phyloP scores from a whole-genome alignment of 2,888 invertebrate species.

The Agrochola lota region DNA sequence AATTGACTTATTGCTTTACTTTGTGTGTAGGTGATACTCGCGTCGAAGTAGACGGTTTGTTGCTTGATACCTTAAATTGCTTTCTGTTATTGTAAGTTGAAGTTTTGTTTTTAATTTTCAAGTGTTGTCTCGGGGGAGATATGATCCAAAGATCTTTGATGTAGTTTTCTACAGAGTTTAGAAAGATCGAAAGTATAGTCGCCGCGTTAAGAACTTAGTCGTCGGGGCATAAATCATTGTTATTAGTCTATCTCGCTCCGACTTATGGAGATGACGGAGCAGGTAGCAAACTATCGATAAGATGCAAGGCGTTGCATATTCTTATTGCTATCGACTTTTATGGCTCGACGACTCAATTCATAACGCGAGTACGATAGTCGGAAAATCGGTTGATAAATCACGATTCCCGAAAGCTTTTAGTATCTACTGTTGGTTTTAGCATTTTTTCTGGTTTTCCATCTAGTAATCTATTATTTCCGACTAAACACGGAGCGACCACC shows the following conservation, averaged over 20 bases:
- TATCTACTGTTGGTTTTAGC: not conserved
- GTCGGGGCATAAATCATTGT: too few relatives aligned
- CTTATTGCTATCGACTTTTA: too few relatives aligned
- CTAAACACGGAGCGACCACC: not conserved
- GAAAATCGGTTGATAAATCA: not conserved
- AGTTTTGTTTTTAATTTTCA: constrained; percentile 7
- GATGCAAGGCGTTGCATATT: too few relatives aligned
- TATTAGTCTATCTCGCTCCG: too few relatives aligned
- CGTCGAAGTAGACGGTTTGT: constrained; percentile 20
- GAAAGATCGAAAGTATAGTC: not conserved
- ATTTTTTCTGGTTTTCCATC: constrained; percentile 4
- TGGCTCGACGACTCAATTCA: too few relatives aligned
- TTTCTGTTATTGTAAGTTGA: not conserved
- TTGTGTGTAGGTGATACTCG: constrained; percentile 48
- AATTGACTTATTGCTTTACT: constrained; percentile 75
- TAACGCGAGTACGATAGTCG: too few relatives aligned
- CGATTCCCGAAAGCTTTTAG: not conserved
- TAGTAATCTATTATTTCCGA: not conserved
- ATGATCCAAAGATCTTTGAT: not conserved
- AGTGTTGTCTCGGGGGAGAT: not conserved
- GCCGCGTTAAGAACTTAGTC: too few relatives aligned
- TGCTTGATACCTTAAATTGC: constrained; percentile 20
- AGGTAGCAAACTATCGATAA: too few relatives aligned
- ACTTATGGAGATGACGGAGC: too few relatives aligned
- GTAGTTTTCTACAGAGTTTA: not conserved